phyloP scores from a whole-genome alignment of 2,797 vertebrate species.

The Choloepus didactylus region DNA sequence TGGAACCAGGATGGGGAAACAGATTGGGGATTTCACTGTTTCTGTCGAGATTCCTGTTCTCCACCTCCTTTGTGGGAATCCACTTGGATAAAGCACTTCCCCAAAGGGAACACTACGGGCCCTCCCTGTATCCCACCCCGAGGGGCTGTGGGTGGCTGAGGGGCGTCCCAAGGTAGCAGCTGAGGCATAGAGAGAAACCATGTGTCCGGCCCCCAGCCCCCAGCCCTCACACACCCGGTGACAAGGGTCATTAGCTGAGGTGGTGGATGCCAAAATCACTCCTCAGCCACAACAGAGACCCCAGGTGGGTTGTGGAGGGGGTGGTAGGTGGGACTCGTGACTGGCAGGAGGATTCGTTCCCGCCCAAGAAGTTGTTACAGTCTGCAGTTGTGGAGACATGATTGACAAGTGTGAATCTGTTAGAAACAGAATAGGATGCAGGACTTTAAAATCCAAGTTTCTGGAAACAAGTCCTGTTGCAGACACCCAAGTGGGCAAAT shows the following conservation, averaged over 20 bases:
- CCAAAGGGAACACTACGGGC: background rate
- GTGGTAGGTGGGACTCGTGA: background rate
- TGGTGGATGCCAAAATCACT: slow-evolving; percentile 35
- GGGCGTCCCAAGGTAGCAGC: background rate
- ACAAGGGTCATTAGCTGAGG: background rate
- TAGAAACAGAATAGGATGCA: background rate
- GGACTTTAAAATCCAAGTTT: slow-evolving; percentile 16
- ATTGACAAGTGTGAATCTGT: background rate
- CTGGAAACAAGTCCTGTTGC: background rate
- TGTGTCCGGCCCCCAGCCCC: background rate
- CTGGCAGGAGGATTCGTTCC: background rate
- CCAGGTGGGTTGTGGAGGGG: background rate
- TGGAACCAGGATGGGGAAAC: slow-evolving; percentile 28
- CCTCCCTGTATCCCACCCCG: background rate
- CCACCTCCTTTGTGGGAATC: background rate
- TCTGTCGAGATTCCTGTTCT: background rate
- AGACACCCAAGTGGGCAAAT: background rate
- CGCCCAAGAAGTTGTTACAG: background rate
- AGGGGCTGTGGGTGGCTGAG: no score
- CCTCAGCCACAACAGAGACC: background rate
- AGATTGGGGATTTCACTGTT: background rate
- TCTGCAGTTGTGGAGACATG: background rate
- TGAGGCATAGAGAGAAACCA: background rate
- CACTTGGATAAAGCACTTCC: background rate
- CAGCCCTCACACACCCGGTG: background rate